Evolutionary conservation across 2,113 vertebrate species (phyloP).

Genomic region (Gasterosteus nipponicus): DNA sequence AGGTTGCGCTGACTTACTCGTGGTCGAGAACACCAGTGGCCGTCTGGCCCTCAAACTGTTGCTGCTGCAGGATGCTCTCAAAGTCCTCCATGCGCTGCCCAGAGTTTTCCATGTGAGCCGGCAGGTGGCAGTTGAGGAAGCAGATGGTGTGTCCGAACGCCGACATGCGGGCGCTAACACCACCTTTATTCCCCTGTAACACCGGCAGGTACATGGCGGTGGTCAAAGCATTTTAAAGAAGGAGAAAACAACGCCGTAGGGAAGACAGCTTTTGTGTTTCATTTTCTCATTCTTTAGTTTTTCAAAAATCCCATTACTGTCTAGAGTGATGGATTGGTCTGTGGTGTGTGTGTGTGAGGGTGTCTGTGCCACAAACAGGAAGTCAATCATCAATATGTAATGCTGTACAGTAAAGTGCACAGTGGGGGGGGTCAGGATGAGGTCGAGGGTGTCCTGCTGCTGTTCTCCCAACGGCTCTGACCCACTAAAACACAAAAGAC

Average conservation of each 20-base stretch:
- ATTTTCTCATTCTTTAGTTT: not conserved
- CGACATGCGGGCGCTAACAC: conserved; percentile 90
- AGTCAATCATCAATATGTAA: conserved; percentile 62
- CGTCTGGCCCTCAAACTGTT: conserved; percentile 91
- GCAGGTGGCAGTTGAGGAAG: conserved; percentile 98
- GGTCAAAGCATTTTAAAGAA: not conserved
- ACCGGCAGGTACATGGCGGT: not conserved
- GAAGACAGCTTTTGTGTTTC: not conserved
- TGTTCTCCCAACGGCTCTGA: conserved; percentile 35
- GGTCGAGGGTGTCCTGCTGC: conserved; percentile 26
- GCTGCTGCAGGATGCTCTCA: conserved; percentile 95
- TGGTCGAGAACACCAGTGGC: conserved; percentile 94
- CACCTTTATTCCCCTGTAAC: conserved; percentile 95
- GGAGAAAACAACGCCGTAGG: not conserved
- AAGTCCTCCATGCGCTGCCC: conserved; percentile 98
- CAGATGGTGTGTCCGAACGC: conserved; percentile 95
- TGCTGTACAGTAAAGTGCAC: conserved; percentile 30
- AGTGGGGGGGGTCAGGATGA: conserved; percentile 35
- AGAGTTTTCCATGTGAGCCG: conserved; percentile 95
- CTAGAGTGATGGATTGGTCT: not conserved
- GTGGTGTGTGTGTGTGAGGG: conserved; percentile 5
- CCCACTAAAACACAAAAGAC: conserved; percentile 37
- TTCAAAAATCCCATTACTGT: not conserved
- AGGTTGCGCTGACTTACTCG: conserved; percentile 82
- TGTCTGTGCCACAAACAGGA: conserved; percentile 41